Base-by-base conservation (phyloP, 2,113 vertebrate genomes). In the Pelobates fuscus region DNA sequence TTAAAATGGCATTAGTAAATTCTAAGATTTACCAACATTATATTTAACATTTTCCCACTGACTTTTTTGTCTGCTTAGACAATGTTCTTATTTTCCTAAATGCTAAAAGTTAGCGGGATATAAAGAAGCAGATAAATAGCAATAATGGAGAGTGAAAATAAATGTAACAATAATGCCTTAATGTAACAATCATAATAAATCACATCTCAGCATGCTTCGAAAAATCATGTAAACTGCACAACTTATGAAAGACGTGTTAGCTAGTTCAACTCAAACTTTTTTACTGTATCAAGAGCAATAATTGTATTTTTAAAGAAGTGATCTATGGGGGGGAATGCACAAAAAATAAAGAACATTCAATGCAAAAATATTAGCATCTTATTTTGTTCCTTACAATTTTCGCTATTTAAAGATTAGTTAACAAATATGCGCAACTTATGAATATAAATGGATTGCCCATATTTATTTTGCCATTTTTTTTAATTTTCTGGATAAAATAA, bases 111-210 rank as follows among this genome's bases (percentile, higher is more conserved):
- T 77, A 68, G 73, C 65, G 30, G 73, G 73, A 25, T 49, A 64
- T 37, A 77, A 68, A 77, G 43, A 60, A 61, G 55, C 55, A 32
- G 57, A 68, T 77, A 77, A 68, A 68, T 68, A 77, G 73, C 27
- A 77, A 61, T 68, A 77, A 77, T 61, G 14, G 41, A 20, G 46
- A 25, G 37, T 15, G 44, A 64, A 67, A 68, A 68, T 59, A 68
- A 77, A 68, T 61, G 73, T 54, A 77, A 77, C 26, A 60, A 68
- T 77, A 61, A 68, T 52, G 67, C 55, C 29, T 60, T 67, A 68
- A 61, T 61, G 20, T 26, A 77, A 77, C 64, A 77, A 77, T 77
- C 73, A 77, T 25, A 68, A 68, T 68, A 68, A 77, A 68, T 68
- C 73, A 68, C 37, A 58, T 24, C 73, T 68, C 65, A 60, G 64